Conservation (phyloP, 2,888 invertebrate genomes). For the Cyaniris semiargus region DNA sequence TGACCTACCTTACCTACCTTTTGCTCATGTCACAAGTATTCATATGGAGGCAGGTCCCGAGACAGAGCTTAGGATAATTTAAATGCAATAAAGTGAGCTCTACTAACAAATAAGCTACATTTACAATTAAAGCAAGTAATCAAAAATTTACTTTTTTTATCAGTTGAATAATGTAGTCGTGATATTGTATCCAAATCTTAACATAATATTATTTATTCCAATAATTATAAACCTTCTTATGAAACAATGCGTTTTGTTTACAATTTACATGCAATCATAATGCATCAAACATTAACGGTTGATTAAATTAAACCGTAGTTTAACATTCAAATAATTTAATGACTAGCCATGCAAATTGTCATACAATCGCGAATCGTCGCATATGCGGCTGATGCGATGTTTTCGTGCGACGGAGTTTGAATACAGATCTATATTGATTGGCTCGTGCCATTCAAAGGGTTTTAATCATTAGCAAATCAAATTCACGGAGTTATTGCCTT, state of each 20-base stretch:
- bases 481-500: neutral
- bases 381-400: conserved; percentile 34
- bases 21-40: too few species aligned
- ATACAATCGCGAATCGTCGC: conserved; percentile 29
- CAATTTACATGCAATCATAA: neutral
- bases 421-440: conserved; percentile 42
- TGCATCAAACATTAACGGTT: neutral
- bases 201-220: too few species aligned
- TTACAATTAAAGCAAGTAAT: too few species aligned
- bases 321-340: conserved; percentile 28
- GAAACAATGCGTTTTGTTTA: neutral
- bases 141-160: too few species aligned
- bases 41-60: too few species aligned
- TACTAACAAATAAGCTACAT: too few species aligned
- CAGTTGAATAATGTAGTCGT: too few species aligned
- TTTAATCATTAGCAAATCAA: conserved; percentile 18
- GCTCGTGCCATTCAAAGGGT: conserved; percentile 30
- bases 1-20: too few species aligned
- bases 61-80: too few species aligned
- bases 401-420: conserved; percentile 42
- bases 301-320: neutral
- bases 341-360: conserved; percentile 31
- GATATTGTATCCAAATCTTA: too few species aligned
- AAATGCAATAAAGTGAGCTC: too few species aligned
- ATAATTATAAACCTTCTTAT: neutral